Evolutionary conservation across 2,113 vertebrate species (phyloP), one percentile per base, ranked within the genome.

Genomic region (Gobio gobio): DNA sequence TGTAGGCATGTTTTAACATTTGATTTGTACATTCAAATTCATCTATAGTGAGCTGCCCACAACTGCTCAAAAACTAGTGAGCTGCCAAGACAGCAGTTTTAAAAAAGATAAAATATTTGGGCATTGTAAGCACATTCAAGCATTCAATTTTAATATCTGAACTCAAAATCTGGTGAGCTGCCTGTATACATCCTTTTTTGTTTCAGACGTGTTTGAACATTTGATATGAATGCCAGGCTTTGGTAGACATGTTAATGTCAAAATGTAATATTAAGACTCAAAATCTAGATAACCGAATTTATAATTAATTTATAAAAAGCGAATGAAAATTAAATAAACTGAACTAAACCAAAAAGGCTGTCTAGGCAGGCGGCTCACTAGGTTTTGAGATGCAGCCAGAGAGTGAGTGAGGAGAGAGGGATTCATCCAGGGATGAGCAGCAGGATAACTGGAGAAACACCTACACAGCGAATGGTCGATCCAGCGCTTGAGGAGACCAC

Each of bases 371-470:
- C 40, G 16, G 58, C n/a, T 10, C 78, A 79, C 78, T 47, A 16
- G 7, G 6, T 36, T 58, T 83, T 83, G 81, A 61, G 29, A 74
- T 1, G 14, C 18, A 80, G 63, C 26, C 81, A 61, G 54, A 54
- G 77, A 58, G 51, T 40, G 43, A 22, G 51, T n/a, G 49, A 29
- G 40, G 13, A 36, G 22, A 59, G 36, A 76, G 22, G 58, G 59
- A 81, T 24, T 58, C 24, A 74, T 51, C 66, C 26, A 86, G 49
- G 29, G 51, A 86, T 63, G 74, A 77, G 58, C 72, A 83, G 68
- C 20, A 24, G 74, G 82, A 82, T 58, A 80, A 70, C 47, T 14
- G 24, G 20, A 82, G 64, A 76, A 43, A 85, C 87, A 88, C 76
- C 83, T 81, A 78, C 78, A 88, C 45, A 72, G 80, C 54, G 58